Percentiles rank a stretch among this genome's conserved stretches.
phyloP scores from a whole-genome alignment of 2,113 vertebrate species.

The Gymnocephalus cernua region DNA sequence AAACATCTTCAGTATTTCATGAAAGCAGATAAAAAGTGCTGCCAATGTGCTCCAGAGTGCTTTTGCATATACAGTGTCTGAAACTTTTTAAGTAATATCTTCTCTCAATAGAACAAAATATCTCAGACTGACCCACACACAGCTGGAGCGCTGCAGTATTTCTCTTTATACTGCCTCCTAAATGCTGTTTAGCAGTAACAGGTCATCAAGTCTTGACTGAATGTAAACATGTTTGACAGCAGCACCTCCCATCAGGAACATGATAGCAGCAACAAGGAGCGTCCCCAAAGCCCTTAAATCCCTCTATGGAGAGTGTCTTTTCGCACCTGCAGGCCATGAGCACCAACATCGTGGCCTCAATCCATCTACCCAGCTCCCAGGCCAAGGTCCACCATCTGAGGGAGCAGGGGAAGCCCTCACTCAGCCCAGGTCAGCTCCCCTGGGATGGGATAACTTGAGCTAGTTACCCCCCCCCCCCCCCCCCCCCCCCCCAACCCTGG shows the following conservation, averaged over 20 bases:
- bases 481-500: not conserved
- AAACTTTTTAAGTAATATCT: not conserved
- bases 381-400: conserved; percentile 30
- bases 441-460: conserved; percentile 27
- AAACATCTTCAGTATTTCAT: not conserved
- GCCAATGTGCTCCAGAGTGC: not conserved
- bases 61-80: not conserved
- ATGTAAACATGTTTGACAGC: conserved; percentile 66
- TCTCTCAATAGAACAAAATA: not conserved
- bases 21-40: not conserved
- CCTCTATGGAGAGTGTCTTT: conserved; percentile 36
- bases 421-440: conserved; percentile 44
- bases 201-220: conserved; percentile 30
- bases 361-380: conserved; percentile 27
- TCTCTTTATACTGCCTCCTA: not conserved
- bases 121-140: not conserved
- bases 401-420: conserved; percentile 20
- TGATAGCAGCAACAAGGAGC: conserved; percentile 44
- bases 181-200: conserved; percentile 25
- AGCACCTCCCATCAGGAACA: conserved; percentile 47
- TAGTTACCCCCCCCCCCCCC: not conserved
- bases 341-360: not conserved
- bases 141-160: not conserved
- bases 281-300: conserved; percentile 28
- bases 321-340: conserved; percentile 54